Percentiles rank a stretch among this genome's conserved stretches.
These are phyloP conservation scores for Clarias macrocephalus DNA, from an alignment of 2,113 vertebrate species.

Conservation along the genomic window DNA sequence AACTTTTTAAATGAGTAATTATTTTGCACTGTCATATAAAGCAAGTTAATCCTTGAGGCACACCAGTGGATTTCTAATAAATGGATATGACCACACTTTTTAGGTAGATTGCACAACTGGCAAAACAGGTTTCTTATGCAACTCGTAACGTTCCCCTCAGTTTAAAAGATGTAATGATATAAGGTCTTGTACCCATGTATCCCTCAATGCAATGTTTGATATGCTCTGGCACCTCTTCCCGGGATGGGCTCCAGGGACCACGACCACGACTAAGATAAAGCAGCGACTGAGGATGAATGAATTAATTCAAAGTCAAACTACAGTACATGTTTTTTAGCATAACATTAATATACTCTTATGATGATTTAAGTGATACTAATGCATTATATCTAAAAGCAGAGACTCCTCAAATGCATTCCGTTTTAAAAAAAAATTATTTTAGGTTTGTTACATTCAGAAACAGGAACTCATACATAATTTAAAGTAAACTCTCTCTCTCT, in stretches of 20 bases:
- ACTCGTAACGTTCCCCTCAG: background rate
- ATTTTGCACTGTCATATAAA: background rate
- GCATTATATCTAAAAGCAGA: too few relatives aligned
- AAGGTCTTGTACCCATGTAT: background rate
- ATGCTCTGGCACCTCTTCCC: background rate
- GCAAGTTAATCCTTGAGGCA: background rate
- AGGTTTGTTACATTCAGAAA: too few relatives aligned
- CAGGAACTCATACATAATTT: too few relatives aligned
- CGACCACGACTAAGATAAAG: too few relatives aligned
- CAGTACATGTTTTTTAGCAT: too few relatives aligned
- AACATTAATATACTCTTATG: too few relatives aligned
- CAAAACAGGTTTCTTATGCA: background rate
- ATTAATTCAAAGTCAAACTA: too few relatives aligned
- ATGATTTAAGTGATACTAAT: too few relatives aligned
- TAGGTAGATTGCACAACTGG: background rate
- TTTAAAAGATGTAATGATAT: background rate
- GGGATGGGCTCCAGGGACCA: background rate
- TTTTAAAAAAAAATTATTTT: too few relatives aligned
- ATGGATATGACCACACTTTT: background rate
- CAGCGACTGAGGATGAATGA: too few relatives aligned
- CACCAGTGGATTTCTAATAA: background rate
- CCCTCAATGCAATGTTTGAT: background rate
- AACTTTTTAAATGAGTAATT: background rate
- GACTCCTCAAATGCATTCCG: too few relatives aligned
- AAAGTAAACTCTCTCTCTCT: too few relatives aligned